Percentiles rank a stretch among this genome's conserved stretches.
Evolutionary conservation across 2,888 invertebrate species (phyloP).

Genomic region (Netelia virgata): DNA sequence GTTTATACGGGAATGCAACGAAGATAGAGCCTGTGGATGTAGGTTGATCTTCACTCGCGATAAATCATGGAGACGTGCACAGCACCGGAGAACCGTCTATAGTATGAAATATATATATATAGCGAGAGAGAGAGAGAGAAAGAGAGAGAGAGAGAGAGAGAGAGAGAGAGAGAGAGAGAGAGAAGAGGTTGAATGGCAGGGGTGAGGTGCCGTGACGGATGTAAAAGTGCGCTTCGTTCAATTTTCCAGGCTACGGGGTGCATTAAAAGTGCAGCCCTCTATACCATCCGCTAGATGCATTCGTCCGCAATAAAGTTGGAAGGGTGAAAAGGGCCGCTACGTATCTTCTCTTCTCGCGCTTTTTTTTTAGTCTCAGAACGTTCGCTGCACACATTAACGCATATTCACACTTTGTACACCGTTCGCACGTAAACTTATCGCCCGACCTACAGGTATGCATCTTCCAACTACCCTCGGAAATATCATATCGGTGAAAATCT

Average conservation of each 20-base stretch:
- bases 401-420: conserved; percentile 42
- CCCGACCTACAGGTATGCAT: background rate
- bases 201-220: conserved; percentile 62
- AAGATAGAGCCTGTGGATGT: conserved; percentile 31
- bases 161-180: background rate
- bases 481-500: conserved; percentile 77
- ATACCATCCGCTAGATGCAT: conserved; percentile 56
- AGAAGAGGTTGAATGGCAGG: background rate
- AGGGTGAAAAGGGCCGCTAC: conserved; percentile 2
- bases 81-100: conserved; percentile 7
- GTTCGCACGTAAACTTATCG: conserved; percentile 1
- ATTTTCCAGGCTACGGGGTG: conserved; percentile 67
- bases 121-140: no score
- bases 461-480: conserved; percentile 53
- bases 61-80: conserved; percentile 65
- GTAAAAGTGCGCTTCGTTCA: conserved; percentile 63
- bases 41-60: conserved; percentile 62
- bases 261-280: conserved; percentile 66
- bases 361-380: conserved; percentile 32
- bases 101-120: background rate
- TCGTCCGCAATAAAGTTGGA: conserved; percentile 24
- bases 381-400: conserved; percentile 27
- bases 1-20: conserved; percentile 10
- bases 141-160: no score
- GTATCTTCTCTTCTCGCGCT: conserved; percentile 9